These are phyloP conservation scores for Eulemur albifrons DNA, from an alignment of 2,797 vertebrate genomes.

Conservation along the genomic window DNA sequence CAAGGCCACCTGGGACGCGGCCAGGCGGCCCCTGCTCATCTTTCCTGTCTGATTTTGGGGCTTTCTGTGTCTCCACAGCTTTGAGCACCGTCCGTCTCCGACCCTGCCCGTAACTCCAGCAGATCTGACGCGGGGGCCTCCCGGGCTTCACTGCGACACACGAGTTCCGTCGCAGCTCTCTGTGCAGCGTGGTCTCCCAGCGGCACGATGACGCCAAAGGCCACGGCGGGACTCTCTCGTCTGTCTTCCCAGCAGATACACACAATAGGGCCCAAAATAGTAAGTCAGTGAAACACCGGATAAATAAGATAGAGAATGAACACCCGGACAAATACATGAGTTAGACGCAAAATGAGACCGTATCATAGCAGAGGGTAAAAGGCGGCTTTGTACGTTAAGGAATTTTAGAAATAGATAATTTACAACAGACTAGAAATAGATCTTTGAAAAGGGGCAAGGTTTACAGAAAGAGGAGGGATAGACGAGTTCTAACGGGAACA, in stretches of 20 bases:
- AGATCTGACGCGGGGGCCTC: too few species aligned
- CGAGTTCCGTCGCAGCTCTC: not conserved
- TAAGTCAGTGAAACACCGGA: not conserved
- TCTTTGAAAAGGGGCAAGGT: not conserved
- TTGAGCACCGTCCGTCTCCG: not conserved
- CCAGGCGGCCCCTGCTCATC: not conserved
- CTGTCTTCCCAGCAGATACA: too few species aligned
- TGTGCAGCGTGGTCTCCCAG: not conserved
- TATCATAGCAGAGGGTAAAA: not conserved
- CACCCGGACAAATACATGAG: not conserved
- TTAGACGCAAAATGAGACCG: not conserved
- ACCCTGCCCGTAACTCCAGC: not conserved
- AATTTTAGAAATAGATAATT: not conserved
- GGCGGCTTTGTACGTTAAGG: not conserved
- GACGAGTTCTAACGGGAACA: accelerated
- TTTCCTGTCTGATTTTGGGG: not conserved
- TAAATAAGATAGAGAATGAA: not conserved
- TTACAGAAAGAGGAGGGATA: not conserved
- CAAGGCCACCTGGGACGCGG: not conserved
- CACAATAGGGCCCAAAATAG: not conserved
- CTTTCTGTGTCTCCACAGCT: not conserved
- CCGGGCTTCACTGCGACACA: too few species aligned
- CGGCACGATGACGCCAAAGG: not conserved
- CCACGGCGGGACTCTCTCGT: accelerated
- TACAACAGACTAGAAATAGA: not conserved